Percentiles rank a stretch among this genome's conserved stretches.
phyloP scores from a whole-genome alignment of 2,888 invertebrate species.

The Phanerotoma sp. region DNA sequence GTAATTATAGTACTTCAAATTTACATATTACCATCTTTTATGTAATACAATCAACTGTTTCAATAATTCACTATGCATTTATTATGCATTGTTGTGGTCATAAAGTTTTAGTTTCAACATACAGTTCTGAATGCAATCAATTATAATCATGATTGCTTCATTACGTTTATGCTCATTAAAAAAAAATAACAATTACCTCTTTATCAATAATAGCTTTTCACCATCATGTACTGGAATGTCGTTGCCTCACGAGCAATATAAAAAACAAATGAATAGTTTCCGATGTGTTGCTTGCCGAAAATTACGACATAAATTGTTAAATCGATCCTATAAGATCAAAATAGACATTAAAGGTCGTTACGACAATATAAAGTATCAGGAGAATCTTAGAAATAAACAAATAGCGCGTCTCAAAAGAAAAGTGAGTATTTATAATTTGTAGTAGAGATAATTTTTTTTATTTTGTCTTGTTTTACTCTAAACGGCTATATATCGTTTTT shows the following conservation, averaged over 20 bases:
- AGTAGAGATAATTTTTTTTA: background rate
- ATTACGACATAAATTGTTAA: background rate
- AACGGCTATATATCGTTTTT: background rate
- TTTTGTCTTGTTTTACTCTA: background rate
- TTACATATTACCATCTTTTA: background rate
- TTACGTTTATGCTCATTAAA: too few species aligned
- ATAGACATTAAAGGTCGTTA: too few species aligned
- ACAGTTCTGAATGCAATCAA: too few species aligned
- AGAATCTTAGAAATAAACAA: background rate
- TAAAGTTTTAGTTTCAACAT: too few species aligned
- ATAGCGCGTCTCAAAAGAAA: background rate
- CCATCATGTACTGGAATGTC: background rate
- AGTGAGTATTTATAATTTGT: background rate
- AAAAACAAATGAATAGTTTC: background rate
- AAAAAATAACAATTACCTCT: too few species aligned
- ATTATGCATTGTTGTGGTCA: too few species aligned
- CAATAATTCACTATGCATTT: too few species aligned
- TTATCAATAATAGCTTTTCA: background rate
- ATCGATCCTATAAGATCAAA: background rate
- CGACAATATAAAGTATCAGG: too few species aligned
- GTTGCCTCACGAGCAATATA: background rate
- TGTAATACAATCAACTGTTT: too few species aligned
- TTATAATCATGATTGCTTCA: too few species aligned
- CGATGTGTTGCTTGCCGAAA: background rate
- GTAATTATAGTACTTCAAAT: background rate